Base-by-base conservation (phyloP, 2,113 vertebrate genomes). In the Stegostoma tigrinum region DNA sequence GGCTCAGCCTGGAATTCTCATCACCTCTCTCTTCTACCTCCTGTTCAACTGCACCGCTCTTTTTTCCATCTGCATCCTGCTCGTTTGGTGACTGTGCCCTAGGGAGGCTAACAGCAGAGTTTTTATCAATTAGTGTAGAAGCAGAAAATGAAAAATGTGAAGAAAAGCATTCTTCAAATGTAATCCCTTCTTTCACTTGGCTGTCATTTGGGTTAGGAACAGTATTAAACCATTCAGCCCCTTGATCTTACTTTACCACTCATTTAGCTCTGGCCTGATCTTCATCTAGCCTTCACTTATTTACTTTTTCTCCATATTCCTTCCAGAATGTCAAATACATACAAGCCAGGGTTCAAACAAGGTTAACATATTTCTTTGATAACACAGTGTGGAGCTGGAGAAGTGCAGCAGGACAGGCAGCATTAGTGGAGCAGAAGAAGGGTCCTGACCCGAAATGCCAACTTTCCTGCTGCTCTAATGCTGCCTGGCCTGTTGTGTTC, bases 1-100 rank as follows among this genome's bases (percentile, higher is more conserved):
- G 96, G 68, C 97, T 98, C 96, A 98, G 97, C 95, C 97, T 97
- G 95, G 97, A 97, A 96, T 96, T 97, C 95, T 97, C 97, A 12
- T 98, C 97, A 10, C 23, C 68, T 52, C 94, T 95, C 0, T 97
- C 97, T 66, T 97, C 96, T 19, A 27, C 95, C 68, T 27, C 97
- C 10, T 75, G 96, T 42, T 61, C 5, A 14, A 2, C 78, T n/a
- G 17, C 48, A 8, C 52, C 1, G 0, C 64, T 90, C 0, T 96
- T 14, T 42, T 97, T 96, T 0, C 38, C 95, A 96, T 96, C 96
- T n/a, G 55, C 68, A 52, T 80, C 67, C 95, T 96, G 75, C 68
- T 96, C 21, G 72, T 48, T 95, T 38, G 96, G 95, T 38, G 96
- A 87, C 7, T 95, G 95, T 67, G 96, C 93, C 95, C 96, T 96